phyloP scores from a whole-genome alignment of 2,113 vertebrate species.

The Platysternon megacephalum region DNA sequence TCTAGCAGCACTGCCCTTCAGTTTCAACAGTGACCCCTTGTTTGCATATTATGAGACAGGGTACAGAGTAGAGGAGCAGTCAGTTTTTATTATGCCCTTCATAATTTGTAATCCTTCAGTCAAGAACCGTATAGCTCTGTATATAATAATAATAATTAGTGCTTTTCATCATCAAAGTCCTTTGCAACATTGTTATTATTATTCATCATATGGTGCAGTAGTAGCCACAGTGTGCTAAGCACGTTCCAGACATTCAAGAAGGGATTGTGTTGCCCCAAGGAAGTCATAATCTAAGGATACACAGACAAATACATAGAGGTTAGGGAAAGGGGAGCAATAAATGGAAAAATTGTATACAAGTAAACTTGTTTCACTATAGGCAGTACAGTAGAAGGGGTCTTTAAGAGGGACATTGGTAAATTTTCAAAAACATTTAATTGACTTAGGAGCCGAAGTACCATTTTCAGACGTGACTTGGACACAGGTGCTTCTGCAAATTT shows the following conservation, averaged over 20 bases:
- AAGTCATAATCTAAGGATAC: not conserved
- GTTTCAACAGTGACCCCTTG: not conserved
- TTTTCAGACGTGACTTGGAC: not conserved
- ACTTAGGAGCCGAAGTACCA: not conserved
- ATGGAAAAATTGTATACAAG: not conserved
- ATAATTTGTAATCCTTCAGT: not conserved
- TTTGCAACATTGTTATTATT: not conserved
- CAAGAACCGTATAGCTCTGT: not conserved
- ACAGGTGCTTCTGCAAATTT: accelerated
- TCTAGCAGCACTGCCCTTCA: not conserved
- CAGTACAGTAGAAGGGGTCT: not conserved
- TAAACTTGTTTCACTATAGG: not conserved
- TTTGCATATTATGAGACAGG: not conserved
- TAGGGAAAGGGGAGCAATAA: not conserved
- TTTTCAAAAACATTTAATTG: not conserved
- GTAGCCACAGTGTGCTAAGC: not conserved
- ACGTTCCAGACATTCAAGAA: not conserved
- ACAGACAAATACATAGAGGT: not conserved
- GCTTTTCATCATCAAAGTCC: not conserved
- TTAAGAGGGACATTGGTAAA: not conserved
- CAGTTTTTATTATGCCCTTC: not conserved
- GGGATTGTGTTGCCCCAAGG: not conserved
- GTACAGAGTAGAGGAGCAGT: not conserved
- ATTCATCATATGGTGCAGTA: not conserved
- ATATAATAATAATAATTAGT: not conserved